Base-by-base conservation (phyloP, 1,140 invertebrate genomes). In the Lycorma delicatula region DNA sequence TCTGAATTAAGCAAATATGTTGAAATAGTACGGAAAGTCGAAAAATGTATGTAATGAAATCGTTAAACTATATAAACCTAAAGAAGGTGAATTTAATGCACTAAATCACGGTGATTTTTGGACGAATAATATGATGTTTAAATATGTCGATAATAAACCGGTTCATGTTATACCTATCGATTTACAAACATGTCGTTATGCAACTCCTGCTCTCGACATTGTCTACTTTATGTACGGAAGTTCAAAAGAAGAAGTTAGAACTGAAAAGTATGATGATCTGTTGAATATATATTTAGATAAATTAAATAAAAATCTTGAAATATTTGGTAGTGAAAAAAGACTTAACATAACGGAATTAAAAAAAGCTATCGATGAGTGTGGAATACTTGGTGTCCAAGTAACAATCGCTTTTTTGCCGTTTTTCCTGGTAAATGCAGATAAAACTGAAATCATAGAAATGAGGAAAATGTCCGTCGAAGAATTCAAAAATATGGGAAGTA, bases 131-230 rank as follows among this genome's bases (percentile, higher is more conserved):
- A 50, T 50, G 48, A 2, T 50, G 23, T 50, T 51, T 29, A 51
- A 51, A 25, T 28, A 51, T 18, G 49, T 27, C 16, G 49, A 51
- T n/a, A 51, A 26, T 3, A 25, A 3, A 29, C 23, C 27, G 1
- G 20, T 51, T 29, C 23, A 51, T 28, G n/a, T 51, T 7, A 51
- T n/a, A 28, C 16, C 28, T 12, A 51, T 51, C 27, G 49, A 51
- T 16, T 20, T 51, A 7, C 49, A 51, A 28, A 28, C 20, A 27
- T 51, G 49, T 29, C 26, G 20, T 27, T 51, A 27, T 16, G 11
- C n/a, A 18, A 27, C 49, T 51, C 49, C 49, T 16, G 49, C 49
- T 9, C 18, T 16, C 6, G 49, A 51, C 20, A 13, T 51, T 4
- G 20, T 20, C 2, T 16, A 28, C 23, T 51, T 51, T 51, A 27